Evolutionary conservation across 2,888 invertebrate genomes (phyloP).

Genomic region (Therioaphis trifolii): DNA sequence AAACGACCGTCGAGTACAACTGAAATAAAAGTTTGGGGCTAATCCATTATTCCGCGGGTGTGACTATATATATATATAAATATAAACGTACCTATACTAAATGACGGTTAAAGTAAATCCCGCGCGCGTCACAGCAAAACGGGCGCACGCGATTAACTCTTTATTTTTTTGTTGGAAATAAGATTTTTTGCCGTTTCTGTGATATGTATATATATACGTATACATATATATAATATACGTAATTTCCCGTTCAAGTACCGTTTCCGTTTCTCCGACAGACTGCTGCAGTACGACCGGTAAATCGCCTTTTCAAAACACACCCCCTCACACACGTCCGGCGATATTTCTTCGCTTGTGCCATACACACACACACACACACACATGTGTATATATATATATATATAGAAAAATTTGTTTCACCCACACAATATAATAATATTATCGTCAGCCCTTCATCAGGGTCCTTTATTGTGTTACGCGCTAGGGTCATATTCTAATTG

Average conservation of each 20-base stretch:
- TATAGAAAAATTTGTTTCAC: neutral
- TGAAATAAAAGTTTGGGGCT: neutral
- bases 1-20: neutral
- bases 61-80: neutral
- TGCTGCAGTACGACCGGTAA: neutral
- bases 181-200: neutral
- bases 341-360: neutral
- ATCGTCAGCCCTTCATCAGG: constrained; percentile 1
- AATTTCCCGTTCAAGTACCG: neutral
- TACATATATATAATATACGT: neutral
- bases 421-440: neutral
- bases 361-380: neutral
- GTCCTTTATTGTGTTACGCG: neutral
- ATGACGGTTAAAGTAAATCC: neutral
- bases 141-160: neutral
- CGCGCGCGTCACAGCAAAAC: neutral
- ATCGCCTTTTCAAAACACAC: constrained; percentile 12
- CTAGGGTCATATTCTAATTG: constrained; percentile 24
- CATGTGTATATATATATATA: no score
- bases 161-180: neutral
- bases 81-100: neutral
- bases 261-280: neutral
- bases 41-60: neutral
- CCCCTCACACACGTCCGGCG: neutral
- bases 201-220: no score